Conservation (phyloP, 2,888 invertebrate species). For the Callosobruchus maculatus region DNA sequence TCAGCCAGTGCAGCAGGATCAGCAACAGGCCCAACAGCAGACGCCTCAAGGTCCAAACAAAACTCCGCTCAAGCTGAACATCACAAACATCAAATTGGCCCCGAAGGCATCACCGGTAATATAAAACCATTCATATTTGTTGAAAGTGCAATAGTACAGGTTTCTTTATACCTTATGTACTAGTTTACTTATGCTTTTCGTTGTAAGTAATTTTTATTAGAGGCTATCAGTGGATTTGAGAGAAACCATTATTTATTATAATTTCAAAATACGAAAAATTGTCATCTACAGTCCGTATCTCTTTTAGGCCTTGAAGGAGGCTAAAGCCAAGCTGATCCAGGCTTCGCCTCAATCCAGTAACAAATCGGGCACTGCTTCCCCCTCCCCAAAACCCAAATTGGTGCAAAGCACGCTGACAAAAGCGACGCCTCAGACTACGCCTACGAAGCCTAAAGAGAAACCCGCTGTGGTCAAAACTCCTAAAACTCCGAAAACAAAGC, state of each 20-base stretch:
- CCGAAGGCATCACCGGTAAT: conserved; percentile 12
- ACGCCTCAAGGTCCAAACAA: neutral
- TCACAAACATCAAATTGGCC: conserved; percentile 15
- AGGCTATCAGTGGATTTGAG: no score
- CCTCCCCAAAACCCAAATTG: conserved; percentile 34
- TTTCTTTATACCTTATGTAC: no score
- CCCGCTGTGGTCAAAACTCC: conserved; percentile 37
- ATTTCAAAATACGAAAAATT: no score
- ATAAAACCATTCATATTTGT: neutral
- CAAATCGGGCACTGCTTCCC: conserved; percentile 18
- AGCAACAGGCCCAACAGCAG: no score
- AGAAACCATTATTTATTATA: no score
- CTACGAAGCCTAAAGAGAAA: conserved; percentile 28
- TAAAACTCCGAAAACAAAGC: conserved; percentile 21
- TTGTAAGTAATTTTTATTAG: no score
- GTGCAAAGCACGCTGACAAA: conserved; percentile 33
- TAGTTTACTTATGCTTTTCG: no score
- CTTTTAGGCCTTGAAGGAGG: conserved; percentile 22
- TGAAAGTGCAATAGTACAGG: no score
- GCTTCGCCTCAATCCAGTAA: conserved; percentile 21
- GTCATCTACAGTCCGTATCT: no score
- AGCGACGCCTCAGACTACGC: conserved; percentile 19
- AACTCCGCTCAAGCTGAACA: conserved; percentile 7
- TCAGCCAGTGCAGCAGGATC: neutral
- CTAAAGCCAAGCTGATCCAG: conserved; percentile 43